Evolutionary conservation across 2,888 invertebrate species (phyloP).

Genomic region (Drosophila quinaria): DNA sequence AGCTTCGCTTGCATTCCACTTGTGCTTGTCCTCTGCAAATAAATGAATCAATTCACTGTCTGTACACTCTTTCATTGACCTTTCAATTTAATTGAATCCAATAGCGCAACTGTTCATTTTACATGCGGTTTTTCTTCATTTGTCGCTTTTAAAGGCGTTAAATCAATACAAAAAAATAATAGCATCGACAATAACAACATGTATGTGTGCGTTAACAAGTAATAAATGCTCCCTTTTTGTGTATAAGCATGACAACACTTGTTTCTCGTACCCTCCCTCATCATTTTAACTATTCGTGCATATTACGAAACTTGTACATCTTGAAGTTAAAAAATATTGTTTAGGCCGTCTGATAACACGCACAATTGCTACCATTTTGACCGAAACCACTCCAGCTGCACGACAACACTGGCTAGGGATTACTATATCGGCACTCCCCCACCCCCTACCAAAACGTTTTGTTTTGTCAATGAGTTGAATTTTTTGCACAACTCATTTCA

Average conservation of each 20-base stretch:
- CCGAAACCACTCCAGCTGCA: slow-evolving; percentile 37
- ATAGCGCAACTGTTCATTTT: slow-evolving; percentile 23
- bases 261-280: background rate
- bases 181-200: background rate
- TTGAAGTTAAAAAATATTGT: slow-evolving; percentile 7
- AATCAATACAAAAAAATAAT: slow-evolving; percentile 40
- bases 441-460: slow-evolving; percentile 15
- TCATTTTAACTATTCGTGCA: background rate
- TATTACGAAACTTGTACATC: slow-evolving; percentile 11
- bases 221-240: background rate
- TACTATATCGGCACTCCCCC: slow-evolving; percentile 58
- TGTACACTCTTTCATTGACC: slow-evolving; percentile 51
- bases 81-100: slow-evolving; percentile 47
- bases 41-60: slow-evolving; percentile 62
- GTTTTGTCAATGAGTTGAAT: slow-evolving; percentile 59
- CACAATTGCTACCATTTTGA: slow-evolving; percentile 27
- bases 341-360: slow-evolving; percentile 37
- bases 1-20: slow-evolving; percentile 15
- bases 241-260: background rate
- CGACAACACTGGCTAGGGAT: slow-evolving; percentile 63
- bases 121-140: slow-evolving; percentile 16
- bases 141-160: slow-evolving; percentile 13
- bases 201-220: background rate
- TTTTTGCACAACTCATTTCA: slow-evolving; percentile 27
- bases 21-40: slow-evolving; percentile 28